These are phyloP conservation scores for Chrysina gloriosa DNA, from an alignment of 2,888 invertebrate species.

Conservation along the genomic window DNA sequence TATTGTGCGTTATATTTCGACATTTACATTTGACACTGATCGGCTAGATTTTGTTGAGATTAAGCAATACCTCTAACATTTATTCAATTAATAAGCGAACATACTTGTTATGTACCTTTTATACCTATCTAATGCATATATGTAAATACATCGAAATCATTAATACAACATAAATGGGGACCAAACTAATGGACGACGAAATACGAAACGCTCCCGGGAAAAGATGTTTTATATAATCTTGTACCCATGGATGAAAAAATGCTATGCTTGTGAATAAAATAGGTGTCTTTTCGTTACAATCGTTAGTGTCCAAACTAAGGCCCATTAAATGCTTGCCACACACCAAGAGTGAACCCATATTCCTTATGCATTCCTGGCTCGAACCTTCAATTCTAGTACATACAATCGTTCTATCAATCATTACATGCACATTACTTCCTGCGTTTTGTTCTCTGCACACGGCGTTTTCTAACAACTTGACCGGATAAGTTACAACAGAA, in stretches of 20 bases:
- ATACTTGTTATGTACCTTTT: no score
- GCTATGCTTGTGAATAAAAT: constrained; percentile 1
- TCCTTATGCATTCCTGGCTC: neutral
- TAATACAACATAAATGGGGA: neutral
- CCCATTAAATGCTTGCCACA: neutral
- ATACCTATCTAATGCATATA: no score
- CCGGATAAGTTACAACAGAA: neutral
- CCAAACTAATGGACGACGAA: neutral
- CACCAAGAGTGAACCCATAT: constrained; percentile 3
- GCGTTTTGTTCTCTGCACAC: neutral
- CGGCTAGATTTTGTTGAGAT: no score
- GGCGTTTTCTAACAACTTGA: neutral
- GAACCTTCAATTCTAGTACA: neutral
- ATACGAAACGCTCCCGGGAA: neutral
- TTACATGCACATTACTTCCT: neutral
- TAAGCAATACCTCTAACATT: no score
- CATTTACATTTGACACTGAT: no score
- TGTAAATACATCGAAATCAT: no score
- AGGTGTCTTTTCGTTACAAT: neutral
- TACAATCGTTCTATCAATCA: neutral
- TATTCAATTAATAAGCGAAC: no score
- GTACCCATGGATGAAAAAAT: constrained; percentile 7
- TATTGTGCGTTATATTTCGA: no score
- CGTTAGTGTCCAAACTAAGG: neutral
- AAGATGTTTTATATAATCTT: neutral